Conservation (phyloP, 2,113 vertebrate species). For the Phaethornis superciliosus region DNA sequence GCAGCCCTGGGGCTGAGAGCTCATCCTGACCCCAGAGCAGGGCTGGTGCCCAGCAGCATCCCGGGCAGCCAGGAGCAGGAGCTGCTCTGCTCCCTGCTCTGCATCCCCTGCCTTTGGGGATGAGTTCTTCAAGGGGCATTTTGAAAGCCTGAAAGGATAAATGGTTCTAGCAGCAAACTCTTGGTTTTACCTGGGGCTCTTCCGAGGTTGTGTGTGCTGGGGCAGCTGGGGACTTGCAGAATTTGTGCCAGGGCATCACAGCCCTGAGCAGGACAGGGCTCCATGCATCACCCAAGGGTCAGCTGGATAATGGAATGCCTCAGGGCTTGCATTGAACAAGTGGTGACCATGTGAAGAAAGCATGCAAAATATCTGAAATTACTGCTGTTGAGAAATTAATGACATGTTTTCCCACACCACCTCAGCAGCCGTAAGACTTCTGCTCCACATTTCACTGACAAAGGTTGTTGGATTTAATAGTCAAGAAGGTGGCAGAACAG, state of each 20-base stretch:
- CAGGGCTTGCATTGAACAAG: not conserved
- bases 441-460: not conserved
- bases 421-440: not conserved
- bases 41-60: not conserved
- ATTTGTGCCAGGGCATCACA: fast-evolving
- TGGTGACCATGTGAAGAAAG: not conserved
- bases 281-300: fast-evolving
- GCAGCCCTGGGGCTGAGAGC: too few species aligned
- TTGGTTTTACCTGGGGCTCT: fast-evolving
- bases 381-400: not conserved
- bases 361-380: not conserved
- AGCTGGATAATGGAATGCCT: fast-evolving
- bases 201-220: not conserved
- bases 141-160: not conserved
- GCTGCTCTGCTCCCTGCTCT: fast-evolving
- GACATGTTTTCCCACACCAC: fast-evolving
- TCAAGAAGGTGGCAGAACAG: not conserved
- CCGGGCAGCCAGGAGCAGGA: fast-evolving
- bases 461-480: not conserved
- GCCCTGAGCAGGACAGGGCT: fast-evolving
- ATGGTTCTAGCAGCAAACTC: fast-evolving
- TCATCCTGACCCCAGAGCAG: too few species aligned
- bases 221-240: fast-evolving
- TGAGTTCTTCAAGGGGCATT: not conserved
- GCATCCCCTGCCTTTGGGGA: too few species aligned